These are phyloP conservation scores for Daboia siamensis DNA, from an alignment of 2,113 vertebrate species.

Conservation along the genomic window DNA sequence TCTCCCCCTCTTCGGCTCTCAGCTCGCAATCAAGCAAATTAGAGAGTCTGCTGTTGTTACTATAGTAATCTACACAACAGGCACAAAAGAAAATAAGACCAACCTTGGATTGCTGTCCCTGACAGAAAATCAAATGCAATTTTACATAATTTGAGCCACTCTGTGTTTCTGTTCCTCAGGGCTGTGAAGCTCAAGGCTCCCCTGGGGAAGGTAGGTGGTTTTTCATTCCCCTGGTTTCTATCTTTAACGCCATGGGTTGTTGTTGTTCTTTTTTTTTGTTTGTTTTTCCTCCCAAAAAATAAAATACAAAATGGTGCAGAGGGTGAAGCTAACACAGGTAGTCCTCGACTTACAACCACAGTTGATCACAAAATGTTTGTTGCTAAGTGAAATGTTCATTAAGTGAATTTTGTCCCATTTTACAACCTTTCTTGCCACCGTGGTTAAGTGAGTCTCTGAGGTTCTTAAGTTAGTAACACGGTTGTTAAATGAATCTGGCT, in stretches of 20 bases:
- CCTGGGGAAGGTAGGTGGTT: slow-evolving; percentile 21
- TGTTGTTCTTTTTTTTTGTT: too few species aligned
- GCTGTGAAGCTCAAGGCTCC: slow-evolving; percentile 30
- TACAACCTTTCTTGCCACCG: background rate
- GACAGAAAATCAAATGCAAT: slow-evolving; percentile 54
- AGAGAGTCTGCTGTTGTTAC: slow-evolving; percentile 61
- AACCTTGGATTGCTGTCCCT: slow-evolving; percentile 35
- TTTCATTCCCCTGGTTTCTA: background rate
- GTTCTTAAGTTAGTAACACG: background rate
- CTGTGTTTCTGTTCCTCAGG: slow-evolving; percentile 24
- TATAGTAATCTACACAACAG: slow-evolving; percentile 63
- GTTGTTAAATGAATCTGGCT: background rate
- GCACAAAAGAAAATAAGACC: slow-evolving; percentile 47
- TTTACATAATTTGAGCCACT: slow-evolving; percentile 56
- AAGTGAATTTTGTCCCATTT: background rate
- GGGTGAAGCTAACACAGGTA: background rate
- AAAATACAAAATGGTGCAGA: background rate
- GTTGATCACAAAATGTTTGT: background rate
- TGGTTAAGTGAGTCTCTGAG: too few species aligned
- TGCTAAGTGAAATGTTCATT: background rate
- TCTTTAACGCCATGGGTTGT: background rate
- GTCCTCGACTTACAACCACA: background rate
- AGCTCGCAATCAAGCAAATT: slow-evolving; percentile 58
- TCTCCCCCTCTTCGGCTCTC: slow-evolving; percentile 36
- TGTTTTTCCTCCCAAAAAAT: background rate